phyloP scores from a whole-genome alignment of 2,797 vertebrate genomes.

The Myoxocephalus aenaeus region DNA sequence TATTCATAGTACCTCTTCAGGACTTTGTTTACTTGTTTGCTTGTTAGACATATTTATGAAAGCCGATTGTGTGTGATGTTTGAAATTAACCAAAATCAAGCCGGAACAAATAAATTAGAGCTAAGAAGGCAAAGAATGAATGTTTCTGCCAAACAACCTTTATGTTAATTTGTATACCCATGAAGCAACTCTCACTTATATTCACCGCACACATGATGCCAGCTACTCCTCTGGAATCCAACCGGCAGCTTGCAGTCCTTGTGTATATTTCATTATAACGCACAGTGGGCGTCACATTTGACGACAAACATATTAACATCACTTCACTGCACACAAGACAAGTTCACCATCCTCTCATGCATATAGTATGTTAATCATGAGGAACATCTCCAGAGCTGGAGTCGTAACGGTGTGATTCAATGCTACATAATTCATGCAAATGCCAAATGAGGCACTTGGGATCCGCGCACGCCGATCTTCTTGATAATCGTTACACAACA shows the following conservation, averaged over 20 bases:
- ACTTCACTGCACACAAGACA: neutral
- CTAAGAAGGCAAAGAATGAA: neutral
- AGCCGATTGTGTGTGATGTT: neutral
- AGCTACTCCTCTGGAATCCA: slow-evolving; percentile 16
- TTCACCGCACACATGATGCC: slow-evolving; percentile 5
- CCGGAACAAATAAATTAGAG: slow-evolving; percentile 6
- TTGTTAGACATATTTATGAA: neutral
- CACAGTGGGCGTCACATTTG: slow-evolving; percentile 13
- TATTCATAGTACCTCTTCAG: slow-evolving; percentile 22
- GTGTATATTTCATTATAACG: slow-evolving; percentile 42
- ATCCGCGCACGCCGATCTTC: neutral
- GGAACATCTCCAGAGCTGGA: neutral
- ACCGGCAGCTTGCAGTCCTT: slow-evolving; percentile 8
- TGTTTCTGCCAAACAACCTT: neutral
- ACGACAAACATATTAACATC: slow-evolving; percentile 23
- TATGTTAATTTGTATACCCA: neutral
- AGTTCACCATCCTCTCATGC: slow-evolving; percentile 4
- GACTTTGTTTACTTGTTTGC: slow-evolving; percentile 11
- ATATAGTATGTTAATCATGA: slow-evolving; percentile 7
- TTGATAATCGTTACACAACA: neutral
- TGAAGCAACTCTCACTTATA: slow-evolving; percentile 17
- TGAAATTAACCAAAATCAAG: neutral
- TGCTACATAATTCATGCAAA: neutral
- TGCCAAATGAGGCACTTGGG: neutral
- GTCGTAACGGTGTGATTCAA: neutral